These are phyloP conservation scores for Erebia aethiops DNA, from an alignment of 2,888 invertebrate species.

Conservation along the genomic window DNA sequence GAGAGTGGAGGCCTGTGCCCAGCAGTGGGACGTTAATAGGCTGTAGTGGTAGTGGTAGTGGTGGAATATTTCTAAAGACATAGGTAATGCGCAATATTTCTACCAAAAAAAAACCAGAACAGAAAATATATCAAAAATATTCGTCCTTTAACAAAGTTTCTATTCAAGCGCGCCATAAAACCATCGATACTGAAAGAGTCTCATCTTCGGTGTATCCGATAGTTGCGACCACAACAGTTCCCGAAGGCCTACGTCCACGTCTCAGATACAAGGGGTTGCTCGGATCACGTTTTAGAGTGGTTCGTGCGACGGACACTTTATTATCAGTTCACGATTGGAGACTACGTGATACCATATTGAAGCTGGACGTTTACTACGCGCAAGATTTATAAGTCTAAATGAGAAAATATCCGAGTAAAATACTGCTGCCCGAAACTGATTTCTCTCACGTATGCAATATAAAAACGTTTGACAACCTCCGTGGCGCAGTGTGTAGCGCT, in stretches of 20 bases:
- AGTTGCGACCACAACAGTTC: conserved; percentile 13
- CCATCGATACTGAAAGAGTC: conserved; percentile 5
- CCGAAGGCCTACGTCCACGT: conserved; percentile 28
- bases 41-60: no score
- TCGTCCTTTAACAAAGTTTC: conserved; percentile 14
- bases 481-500: no score
- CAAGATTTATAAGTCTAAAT: conserved; percentile 8
- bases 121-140: conserved; percentile 1
- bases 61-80: neutral
- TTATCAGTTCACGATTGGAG: conserved; percentile 36
- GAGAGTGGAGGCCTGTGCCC: no score
- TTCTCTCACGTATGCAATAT: neutral
- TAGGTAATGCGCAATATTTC: neutral
- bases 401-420: neutral
- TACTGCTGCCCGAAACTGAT: no score
- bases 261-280: conserved; percentile 28
- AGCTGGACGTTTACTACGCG: conserved; percentile 10
- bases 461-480: no score
- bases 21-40: no score
- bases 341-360: conserved; percentile 29
- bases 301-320: conserved; percentile 37
- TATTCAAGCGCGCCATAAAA: conserved; percentile 14
- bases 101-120: conserved; percentile 1
- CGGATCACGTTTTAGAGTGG: conserved; percentile 35
- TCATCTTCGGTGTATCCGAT: conserved; percentile 15